Evolutionary conservation across 2,888 invertebrate genomes (phyloP).

Genomic region (Eristalis arbustorum): DNA sequence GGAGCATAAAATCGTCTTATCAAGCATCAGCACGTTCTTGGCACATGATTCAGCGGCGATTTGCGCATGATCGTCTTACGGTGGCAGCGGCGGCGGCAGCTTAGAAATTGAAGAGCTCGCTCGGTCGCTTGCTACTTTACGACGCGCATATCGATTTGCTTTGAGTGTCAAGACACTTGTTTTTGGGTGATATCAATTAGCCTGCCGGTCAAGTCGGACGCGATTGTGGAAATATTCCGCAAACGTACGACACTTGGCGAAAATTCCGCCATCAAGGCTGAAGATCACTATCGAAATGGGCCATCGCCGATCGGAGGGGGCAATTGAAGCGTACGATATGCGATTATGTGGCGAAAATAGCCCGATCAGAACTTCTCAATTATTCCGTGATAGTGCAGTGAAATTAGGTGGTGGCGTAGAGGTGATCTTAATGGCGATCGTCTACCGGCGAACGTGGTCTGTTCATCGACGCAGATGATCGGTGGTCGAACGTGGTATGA

Average conservation of each 20-base stretch:
- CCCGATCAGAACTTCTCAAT: background rate
- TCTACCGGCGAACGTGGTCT: background rate
- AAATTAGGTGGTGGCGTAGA: background rate
- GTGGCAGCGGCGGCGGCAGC: too few relatives aligned
- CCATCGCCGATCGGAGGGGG: background rate
- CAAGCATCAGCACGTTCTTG: background rate
- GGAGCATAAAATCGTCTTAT: background rate
- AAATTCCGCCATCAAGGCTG: background rate
- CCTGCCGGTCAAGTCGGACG: background rate
- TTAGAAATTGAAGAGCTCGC: too few relatives aligned
- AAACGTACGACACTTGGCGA: background rate
- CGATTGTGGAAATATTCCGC: background rate
- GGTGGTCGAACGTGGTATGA: too few relatives aligned
- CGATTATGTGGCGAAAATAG: background rate
- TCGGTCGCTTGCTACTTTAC: background rate
- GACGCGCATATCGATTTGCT: background rate
- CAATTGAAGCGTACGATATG: background rate
- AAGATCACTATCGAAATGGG: background rate
- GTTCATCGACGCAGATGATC: background rate
- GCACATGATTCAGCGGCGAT: background rate
- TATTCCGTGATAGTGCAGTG: background rate
- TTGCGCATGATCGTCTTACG: background rate
- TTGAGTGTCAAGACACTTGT: background rate
- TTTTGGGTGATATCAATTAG: background rate
- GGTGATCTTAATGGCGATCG: background rate